Conservation (phyloP, 2,797 vertebrate genomes). For the Salarias fasciatus region DNA sequence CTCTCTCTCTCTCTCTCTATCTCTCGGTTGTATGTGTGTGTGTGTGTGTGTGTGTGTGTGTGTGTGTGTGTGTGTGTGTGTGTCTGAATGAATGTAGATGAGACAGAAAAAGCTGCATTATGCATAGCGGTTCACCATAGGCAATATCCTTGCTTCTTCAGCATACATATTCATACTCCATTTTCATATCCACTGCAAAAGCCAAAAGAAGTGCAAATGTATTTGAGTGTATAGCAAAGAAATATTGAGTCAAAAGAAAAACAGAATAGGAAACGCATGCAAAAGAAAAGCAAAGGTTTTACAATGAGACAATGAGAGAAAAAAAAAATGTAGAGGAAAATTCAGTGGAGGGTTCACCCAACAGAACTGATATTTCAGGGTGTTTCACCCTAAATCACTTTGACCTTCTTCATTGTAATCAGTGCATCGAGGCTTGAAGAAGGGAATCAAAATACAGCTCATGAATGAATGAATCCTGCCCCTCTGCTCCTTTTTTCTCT, state of each 20-base stretch:
- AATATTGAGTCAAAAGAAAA: slow-evolving; percentile 43
- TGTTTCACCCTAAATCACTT: slow-evolving; percentile 48
- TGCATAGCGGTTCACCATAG: slow-evolving; percentile 83
- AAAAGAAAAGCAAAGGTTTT: slow-evolving; percentile 36
- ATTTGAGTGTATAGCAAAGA: slow-evolving; percentile 57
- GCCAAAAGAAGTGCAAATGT: slow-evolving; percentile 57
- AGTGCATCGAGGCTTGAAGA: slow-evolving; percentile 52
- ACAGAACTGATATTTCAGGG: slow-evolving; percentile 30
- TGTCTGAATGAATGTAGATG: slow-evolving; percentile 77
- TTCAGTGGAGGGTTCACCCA: slow-evolving; percentile 17
- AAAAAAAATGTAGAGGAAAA: background rate
- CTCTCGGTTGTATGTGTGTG: slow-evolving; percentile 43
- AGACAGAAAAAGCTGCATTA: slow-evolving; percentile 84
- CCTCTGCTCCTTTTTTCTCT: slow-evolving; percentile 52
- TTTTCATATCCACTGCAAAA: slow-evolving; percentile 77
- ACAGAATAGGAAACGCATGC: slow-evolving; percentile 15
- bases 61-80: slow-evolving; percentile 49
- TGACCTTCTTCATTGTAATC: slow-evolving; percentile 63
- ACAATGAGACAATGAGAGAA: slow-evolving; percentile 11
- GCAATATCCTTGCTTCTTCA: slow-evolving; percentile 78
- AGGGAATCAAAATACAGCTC: slow-evolving; percentile 57
- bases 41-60: slow-evolving; percentile 49
- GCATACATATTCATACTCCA: slow-evolving; percentile 82
- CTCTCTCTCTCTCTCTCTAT: background rate
- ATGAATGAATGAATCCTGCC: slow-evolving; percentile 60